Base-by-base conservation (phyloP, 92 coral and sea anemone species). In the Siderastrea radians region DNA sequence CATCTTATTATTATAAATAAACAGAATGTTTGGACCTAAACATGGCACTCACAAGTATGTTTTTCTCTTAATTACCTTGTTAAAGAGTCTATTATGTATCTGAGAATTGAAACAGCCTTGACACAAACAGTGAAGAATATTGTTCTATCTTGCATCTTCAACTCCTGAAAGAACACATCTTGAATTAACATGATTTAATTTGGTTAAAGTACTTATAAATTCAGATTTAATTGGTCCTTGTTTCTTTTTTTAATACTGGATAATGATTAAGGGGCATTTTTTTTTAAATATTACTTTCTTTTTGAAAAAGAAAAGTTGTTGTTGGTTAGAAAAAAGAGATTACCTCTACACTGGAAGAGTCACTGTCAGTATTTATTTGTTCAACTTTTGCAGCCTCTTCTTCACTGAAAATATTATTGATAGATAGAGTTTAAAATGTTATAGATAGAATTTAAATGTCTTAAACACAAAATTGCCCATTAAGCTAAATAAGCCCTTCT, bases 101-200 rank as follows among this genome's bases (percentile, higher is more conserved):
- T 92, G 54, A 98, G 84, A 74, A 98, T 82, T 45, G 98, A 92
- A 77, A 98, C 98, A 80, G 98, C 94, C 88, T 98, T 98, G 53
- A 98, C 92, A 54, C 95, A 86, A 46, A 94, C 96, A 67, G 93
- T 95, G 67, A 98, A 98, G 65, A 91, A 81, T 72, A 98, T 96
- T 83, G 92, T 91, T 62, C 84, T 84, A 17, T 90, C 93, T 85
- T 98, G 99, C n/a, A 78, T 90, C 70, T 77, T 80, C 51, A 98
- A 84, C 67, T 98, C 99, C 98, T 98, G 62, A 52, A 86, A 71
- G 84, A 61, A 26, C 16, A 50, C 63, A 73, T 15, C 38, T 44
- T 68, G 5, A 54, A 70, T 16, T 72, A 38, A 5, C 6, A 12
- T 26, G 38, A 26, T 26, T 26, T 26, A 0, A 26, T 26, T 26